phyloP scores from a whole-genome alignment of 2,888 invertebrate genomes.

The Embidobia sp. region DNA sequence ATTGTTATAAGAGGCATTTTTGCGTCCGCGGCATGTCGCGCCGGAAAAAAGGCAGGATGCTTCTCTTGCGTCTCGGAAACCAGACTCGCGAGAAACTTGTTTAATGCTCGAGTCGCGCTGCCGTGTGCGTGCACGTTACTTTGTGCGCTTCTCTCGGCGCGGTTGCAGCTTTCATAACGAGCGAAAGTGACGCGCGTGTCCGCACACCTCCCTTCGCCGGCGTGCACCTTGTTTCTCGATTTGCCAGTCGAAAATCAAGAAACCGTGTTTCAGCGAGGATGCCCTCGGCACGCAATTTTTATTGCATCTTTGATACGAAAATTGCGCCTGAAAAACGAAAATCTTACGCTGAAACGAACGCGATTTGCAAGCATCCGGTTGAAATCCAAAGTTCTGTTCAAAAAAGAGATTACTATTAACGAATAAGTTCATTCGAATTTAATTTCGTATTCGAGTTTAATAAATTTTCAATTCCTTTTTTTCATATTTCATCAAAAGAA shows the following conservation, averaged over 20 bases:
- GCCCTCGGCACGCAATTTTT: too few relatives aligned
- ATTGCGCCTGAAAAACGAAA: too few relatives aligned
- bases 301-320: too few relatives aligned
- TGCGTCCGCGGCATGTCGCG: slow-evolving; percentile 23
- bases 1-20: slow-evolving; percentile 35
- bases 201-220: slow-evolving; percentile 25
- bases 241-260: background rate
- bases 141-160: slow-evolving; percentile 29
- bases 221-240: slow-evolving; percentile 5
- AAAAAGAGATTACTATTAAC: too few relatives aligned
- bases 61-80: slow-evolving; percentile 44
- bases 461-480: too few relatives aligned
- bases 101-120: slow-evolving; percentile 33
- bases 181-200: slow-evolving; percentile 61
- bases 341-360: too few relatives aligned
- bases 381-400: too few relatives aligned
- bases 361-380: too few relatives aligned
- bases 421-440: too few relatives aligned
- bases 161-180: slow-evolving; percentile 57
- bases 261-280: background rate
- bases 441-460: too few relatives aligned
- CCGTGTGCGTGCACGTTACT: slow-evolving; percentile 23
- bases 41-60: slow-evolving; percentile 11
- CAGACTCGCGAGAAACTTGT: slow-evolving; percentile 57
- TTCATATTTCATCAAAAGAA: too few relatives aligned